Conservation (phyloP, 2,113 vertebrate genomes). For the Ardeotis arabs region DNA sequence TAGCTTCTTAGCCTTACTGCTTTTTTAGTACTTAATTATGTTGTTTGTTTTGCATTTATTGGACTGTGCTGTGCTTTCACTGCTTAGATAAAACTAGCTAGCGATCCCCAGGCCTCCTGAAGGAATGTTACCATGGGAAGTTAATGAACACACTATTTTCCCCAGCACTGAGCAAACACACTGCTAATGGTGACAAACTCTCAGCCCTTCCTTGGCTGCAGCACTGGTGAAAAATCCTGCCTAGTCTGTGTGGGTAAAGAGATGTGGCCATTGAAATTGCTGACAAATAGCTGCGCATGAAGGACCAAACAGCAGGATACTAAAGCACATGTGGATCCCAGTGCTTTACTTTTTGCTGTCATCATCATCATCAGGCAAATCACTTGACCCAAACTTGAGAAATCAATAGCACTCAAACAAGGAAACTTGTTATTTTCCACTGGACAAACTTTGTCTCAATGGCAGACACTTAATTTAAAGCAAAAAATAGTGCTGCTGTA, state of each 20-base stretch:
- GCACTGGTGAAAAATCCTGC: neutral
- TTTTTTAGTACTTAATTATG: neutral
- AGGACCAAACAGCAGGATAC: neutral
- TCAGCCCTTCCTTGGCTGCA: neutral
- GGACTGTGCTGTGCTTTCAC: neutral
- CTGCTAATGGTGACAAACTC: neutral
- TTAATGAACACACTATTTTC: neutral
- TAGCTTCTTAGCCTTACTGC: neutral
- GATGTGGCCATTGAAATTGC: neutral
- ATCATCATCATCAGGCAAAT: neutral
- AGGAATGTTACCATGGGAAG: neutral
- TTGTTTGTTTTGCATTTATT: neutral
- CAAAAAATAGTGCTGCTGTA: neutral
- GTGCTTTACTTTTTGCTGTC: neutral
- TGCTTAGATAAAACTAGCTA: neutral
- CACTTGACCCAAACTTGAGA: neutral
- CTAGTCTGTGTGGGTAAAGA: neutral
- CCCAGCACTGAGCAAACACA: neutral
- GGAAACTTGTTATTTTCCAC: neutral
- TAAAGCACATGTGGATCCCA: neutral
- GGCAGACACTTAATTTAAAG: neutral
- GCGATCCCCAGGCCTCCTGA: neutral
- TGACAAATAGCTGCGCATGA: neutral
- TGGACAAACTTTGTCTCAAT: neutral
- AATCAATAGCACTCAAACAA: neutral